These are phyloP conservation scores for Limenitis camilla DNA, from an alignment of 2,888 invertebrate species.

Conservation along the genomic window DNA sequence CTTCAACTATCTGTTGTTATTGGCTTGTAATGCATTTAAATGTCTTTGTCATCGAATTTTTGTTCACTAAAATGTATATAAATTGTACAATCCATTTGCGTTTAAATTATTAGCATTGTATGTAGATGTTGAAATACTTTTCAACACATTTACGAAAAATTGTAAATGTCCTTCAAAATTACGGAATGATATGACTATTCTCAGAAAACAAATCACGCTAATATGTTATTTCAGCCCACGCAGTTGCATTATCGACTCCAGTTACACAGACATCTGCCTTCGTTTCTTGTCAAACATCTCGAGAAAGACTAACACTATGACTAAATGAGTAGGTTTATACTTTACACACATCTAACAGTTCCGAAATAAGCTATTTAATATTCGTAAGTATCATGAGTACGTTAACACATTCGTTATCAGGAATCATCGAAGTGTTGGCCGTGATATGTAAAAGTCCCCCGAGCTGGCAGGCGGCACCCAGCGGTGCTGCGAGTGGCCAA, in stretches of 20 bases:
- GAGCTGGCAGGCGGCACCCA: conserved; percentile 41
- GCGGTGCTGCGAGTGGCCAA: conserved; percentile 31
- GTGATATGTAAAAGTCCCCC: conserved; percentile 37
- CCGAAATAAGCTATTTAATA: too few species aligned
- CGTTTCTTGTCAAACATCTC: conserved; percentile 19
- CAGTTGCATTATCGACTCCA: conserved; percentile 28
- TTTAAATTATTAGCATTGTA: too few species aligned
- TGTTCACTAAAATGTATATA: too few species aligned
- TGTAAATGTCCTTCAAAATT: background rate
- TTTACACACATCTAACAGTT: background rate
- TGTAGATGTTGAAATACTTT: too few species aligned
- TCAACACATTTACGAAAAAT: background rate
- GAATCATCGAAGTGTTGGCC: too few species aligned
- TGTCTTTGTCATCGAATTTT: too few species aligned
- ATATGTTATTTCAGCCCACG: conserved; percentile 24
- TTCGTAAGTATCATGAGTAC: too few species aligned
- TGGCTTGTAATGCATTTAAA: too few species aligned
- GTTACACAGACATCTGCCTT: conserved; percentile 30
- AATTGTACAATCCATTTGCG: too few species aligned
- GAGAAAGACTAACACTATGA: conserved; percentile 6
- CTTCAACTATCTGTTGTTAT: too few species aligned
- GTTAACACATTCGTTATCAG: too few species aligned
- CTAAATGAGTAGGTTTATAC: background rate
- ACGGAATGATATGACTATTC: conserved; percentile 9
- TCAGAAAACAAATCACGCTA: conserved; percentile 16